phyloP scores from a whole-genome alignment of 2,797 vertebrate species.

The Momotus momota region DNA sequence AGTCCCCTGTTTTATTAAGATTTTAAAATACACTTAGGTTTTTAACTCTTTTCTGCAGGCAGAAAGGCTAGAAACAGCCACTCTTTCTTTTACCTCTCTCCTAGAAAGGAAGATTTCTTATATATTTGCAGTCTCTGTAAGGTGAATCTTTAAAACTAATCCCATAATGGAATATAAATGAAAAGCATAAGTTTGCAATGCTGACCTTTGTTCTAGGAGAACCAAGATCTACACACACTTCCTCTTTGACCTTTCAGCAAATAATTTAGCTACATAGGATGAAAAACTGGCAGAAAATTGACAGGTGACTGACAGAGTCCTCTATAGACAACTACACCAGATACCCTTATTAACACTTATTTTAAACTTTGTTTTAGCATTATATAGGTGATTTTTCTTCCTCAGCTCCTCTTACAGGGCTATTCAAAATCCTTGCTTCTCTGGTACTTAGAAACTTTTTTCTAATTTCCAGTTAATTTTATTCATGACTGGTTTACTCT shows the following conservation, averaged over 20 bases:
- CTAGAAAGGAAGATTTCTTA: background rate
- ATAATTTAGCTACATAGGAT: background rate
- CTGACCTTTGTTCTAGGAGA: background rate
- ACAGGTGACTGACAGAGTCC: background rate
- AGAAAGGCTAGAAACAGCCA: background rate
- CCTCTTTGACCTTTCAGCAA: background rate
- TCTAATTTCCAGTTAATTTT: constrained; percentile 58
- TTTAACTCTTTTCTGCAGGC: background rate
- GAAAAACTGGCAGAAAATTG: background rate
- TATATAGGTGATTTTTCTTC: background rate
- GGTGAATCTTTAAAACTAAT: background rate
- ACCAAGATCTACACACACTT: background rate
- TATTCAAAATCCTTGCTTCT: constrained; percentile 45
- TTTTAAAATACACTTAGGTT: background rate
- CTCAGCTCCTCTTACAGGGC: background rate
- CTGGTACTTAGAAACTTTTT: constrained; percentile 28
- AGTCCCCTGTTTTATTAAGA: background rate
- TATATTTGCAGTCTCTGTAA: background rate
- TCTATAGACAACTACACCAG: background rate
- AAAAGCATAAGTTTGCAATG: background rate
- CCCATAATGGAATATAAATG: background rate
- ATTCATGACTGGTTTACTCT: constrained; percentile 55
- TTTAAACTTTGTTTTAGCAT: background rate
- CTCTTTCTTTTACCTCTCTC: background rate
- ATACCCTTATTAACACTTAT: background rate